Evolutionary conservation across 2,888 invertebrate genomes (phyloP).

Genomic region (Trichogramma evanescens): DNA sequence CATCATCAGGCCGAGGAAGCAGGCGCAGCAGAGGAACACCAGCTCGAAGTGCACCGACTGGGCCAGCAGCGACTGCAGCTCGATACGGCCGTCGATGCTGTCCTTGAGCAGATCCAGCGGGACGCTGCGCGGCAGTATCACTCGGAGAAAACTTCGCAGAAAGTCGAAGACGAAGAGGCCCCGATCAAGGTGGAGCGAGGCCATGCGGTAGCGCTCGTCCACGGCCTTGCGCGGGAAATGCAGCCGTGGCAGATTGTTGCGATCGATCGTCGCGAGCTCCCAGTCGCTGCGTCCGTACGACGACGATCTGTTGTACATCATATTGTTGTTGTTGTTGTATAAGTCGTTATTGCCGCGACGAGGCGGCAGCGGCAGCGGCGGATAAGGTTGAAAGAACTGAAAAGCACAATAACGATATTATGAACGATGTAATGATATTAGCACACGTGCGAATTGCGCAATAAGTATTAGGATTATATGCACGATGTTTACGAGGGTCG

Average conservation of each 20-base stretch:
- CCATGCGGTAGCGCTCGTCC: conserved; percentile 41
- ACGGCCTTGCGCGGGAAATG: conserved; percentile 36
- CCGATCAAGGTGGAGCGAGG: conserved; percentile 54
- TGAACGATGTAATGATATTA: too few relatives aligned
- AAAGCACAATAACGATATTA: too few relatives aligned
- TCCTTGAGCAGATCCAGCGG: conserved; percentile 51
- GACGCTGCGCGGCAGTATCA: conserved; percentile 60
- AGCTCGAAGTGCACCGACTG: conserved; percentile 68
- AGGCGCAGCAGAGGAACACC: conserved; percentile 59
- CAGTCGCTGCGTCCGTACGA: too few relatives aligned
- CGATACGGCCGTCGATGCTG: conserved; percentile 42
- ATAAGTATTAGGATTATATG: too few relatives aligned
- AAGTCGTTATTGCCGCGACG: too few relatives aligned
- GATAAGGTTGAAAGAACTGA: too few relatives aligned
- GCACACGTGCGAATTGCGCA: too few relatives aligned
- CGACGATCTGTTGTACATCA: too few relatives aligned
- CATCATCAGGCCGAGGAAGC: conserved; percentile 58
- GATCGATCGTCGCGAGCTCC: too few relatives aligned
- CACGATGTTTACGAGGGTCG: too few relatives aligned
- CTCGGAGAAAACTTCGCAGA: conserved; percentile 56
- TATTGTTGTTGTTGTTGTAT: too few relatives aligned
- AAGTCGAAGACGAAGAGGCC: conserved; percentile 59
- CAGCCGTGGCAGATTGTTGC: conserved; percentile 25
- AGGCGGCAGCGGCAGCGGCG: too few relatives aligned
- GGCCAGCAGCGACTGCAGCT: conserved; percentile 37